Conservation (phyloP, 2,113 vertebrate species). For the Stegostoma tigrinum region DNA sequence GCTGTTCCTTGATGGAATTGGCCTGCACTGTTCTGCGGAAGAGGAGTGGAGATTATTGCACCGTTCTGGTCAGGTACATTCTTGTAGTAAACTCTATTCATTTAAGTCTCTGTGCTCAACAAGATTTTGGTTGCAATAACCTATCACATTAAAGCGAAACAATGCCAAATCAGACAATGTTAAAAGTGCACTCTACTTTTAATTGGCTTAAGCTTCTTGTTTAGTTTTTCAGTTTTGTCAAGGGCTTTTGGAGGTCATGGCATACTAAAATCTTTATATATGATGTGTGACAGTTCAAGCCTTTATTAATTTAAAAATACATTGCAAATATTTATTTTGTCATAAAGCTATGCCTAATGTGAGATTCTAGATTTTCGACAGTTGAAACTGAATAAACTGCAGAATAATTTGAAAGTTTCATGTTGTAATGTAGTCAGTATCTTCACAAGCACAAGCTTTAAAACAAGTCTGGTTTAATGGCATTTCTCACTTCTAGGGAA, state of each 20-base stretch:
- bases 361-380: background rate
- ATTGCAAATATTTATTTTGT: background rate
- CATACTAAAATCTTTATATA: background rate
- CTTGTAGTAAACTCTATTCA: too few relatives aligned
- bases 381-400: background rate
- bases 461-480: background rate
- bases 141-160: too few relatives aligned
- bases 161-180: too few relatives aligned
- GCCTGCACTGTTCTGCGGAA: too few relatives aligned
- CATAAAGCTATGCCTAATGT: background rate
- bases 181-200: too few relatives aligned
- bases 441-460: background rate
- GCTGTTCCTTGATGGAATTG: too few relatives aligned
- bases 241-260: background rate
- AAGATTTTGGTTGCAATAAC: too few relatives aligned
- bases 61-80: too few relatives aligned
- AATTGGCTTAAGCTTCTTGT: background rate
- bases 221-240: background rate
- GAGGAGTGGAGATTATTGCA: too few relatives aligned
- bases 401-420: background rate
- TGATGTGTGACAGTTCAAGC: background rate
- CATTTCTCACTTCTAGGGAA: background rate
- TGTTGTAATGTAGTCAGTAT: background rate
- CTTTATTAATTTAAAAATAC: background rate
- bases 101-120: too few relatives aligned